Evolutionary conservation across 2,797 vertebrate genomes (phyloP).

Genomic region (Thaleichthys pacificus): DNA sequence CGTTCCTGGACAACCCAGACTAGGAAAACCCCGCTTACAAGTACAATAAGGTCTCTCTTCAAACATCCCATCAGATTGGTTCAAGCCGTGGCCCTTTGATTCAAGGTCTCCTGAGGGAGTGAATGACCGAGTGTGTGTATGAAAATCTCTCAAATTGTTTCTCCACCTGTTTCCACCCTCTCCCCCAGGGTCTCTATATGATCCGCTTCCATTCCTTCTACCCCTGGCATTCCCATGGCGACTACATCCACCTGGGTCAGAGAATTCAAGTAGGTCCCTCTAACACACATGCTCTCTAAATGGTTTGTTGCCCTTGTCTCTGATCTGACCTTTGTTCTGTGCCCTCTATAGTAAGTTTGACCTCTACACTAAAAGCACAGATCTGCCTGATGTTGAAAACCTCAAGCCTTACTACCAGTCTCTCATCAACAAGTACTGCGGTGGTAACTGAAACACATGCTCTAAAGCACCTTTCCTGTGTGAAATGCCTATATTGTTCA

Average conservation of each 20-base stretch:
- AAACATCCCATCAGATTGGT: not conserved
- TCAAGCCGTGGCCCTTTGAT: not conserved
- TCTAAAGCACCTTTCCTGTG: not conserved
- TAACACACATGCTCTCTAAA: not conserved
- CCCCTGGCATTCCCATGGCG: conserved; percentile 88
- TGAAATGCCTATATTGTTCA: not conserved
- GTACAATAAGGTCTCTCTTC: conserved; percentile 54
- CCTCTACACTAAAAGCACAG: conserved; percentile 87
- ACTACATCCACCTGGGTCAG: conserved; percentile 87
- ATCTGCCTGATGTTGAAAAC: conserved; percentile 76
- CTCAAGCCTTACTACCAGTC: conserved; percentile 85
- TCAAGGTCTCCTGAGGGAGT: conserved; percentile 32
- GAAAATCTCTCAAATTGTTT: not conserved
- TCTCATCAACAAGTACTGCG: conserved; percentile 88
- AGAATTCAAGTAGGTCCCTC: conserved; percentile 85
- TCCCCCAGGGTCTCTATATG: conserved; percentile 84
- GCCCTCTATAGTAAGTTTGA: conserved; percentile 86
- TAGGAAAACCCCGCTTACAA: conserved; percentile 76
- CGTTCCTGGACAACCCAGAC: conserved; percentile 85
- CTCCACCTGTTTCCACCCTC: not conserved
- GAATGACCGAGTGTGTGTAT: not conserved
- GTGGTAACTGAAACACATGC: conserved; percentile 74
- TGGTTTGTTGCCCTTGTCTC: not conserved
- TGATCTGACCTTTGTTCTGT: not conserved
- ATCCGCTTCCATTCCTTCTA: conserved; percentile 96